Conservation (phyloP, 2,888 invertebrate genomes). For the Chalcis sispes region DNA sequence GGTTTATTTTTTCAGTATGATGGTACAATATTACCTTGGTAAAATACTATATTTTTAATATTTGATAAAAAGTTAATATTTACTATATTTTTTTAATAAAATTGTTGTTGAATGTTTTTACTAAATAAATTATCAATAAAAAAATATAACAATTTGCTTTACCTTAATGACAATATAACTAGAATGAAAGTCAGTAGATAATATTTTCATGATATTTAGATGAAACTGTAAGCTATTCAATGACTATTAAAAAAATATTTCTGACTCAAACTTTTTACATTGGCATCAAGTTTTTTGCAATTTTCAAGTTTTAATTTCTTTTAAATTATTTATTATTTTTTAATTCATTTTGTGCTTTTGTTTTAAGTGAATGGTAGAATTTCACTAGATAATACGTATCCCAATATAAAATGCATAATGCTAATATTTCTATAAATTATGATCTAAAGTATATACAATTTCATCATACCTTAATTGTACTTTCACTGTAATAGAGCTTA, state of each 20-base stretch:
- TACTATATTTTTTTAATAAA: not conserved
- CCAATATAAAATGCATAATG: slow-evolving; percentile 31
- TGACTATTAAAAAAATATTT: not conserved
- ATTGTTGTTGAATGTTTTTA: slow-evolving; percentile 13
- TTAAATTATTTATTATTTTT: slow-evolving; percentile 32
- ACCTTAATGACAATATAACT: not conserved
- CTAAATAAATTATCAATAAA: slow-evolving; percentile 22
- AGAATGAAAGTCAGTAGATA: slow-evolving; percentile 23
- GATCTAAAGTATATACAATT: slow-evolving; percentile 54
- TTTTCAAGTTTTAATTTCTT: slow-evolving; percentile 2
- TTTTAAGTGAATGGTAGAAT: slow-evolving; percentile 19
- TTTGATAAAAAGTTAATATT: slow-evolving; percentile 2
- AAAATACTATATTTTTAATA: slow-evolving; percentile 60
- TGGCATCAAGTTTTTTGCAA: slow-evolving; percentile 19
- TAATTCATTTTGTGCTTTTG: slow-evolving; percentile 28
- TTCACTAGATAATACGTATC: slow-evolving; percentile 35
- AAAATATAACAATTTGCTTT: slow-evolving; percentile 19
- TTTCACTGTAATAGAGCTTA: slow-evolving; percentile 34
- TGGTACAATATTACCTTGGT: slow-evolving; percentile 87
- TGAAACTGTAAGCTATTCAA: not conserved
- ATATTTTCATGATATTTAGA: not conserved
- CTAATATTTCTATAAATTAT: slow-evolving; percentile 38
- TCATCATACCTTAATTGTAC: slow-evolving; percentile 38
- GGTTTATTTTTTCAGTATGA: slow-evolving; percentile 89
- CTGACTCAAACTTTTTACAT: slow-evolving; percentile 20